phyloP scores from a whole-genome alignment of 1,140 invertebrate species.

The Platyscapa corneri region DNA sequence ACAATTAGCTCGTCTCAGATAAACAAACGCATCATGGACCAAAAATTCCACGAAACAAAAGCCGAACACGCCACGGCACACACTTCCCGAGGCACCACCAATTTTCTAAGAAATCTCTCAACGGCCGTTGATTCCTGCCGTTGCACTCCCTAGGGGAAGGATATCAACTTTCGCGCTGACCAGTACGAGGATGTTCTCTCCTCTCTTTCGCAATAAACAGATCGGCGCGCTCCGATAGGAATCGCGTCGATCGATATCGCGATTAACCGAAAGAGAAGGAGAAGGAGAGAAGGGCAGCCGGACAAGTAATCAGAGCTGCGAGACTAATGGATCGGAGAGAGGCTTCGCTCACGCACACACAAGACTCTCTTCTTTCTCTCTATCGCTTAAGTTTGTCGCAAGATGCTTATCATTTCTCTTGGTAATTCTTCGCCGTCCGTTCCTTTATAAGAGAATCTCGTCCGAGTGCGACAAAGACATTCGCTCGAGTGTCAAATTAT shows the following conservation, averaged over 20 bases:
- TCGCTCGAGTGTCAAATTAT: constrained; percentile 47
- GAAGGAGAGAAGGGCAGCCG: not conserved
- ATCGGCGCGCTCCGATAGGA: constrained; percentile 58
- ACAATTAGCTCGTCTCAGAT: constrained; percentile 1
- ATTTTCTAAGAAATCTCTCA: constrained; percentile 12
- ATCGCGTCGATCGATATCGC: constrained; percentile 65
- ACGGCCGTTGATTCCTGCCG: not conserved
- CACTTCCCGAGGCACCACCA: not conserved
- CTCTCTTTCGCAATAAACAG: constrained; percentile 57
- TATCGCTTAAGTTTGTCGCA: constrained; percentile 22
- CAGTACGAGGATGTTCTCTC: constrained; percentile 25
- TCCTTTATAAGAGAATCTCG: not conserved
- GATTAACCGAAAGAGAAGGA: constrained; percentile 13
- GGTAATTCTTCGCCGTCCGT: constrained; percentile 45
- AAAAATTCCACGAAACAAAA: not conserved
- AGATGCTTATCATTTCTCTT: constrained; percentile 58
- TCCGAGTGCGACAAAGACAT: not conserved
- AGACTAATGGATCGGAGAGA: constrained; percentile 63
- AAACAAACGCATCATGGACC: not conserved
- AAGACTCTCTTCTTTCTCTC: constrained; percentile 22
- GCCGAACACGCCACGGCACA: not conserved
- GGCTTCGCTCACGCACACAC: constrained; percentile 38
- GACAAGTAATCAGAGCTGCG: constrained; percentile 62
- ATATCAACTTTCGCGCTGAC: constrained; percentile 46
- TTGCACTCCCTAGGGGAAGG: not conserved